Base-by-base conservation (phyloP, 2,113 vertebrate species). In the Salvelinus namaycush region DNA sequence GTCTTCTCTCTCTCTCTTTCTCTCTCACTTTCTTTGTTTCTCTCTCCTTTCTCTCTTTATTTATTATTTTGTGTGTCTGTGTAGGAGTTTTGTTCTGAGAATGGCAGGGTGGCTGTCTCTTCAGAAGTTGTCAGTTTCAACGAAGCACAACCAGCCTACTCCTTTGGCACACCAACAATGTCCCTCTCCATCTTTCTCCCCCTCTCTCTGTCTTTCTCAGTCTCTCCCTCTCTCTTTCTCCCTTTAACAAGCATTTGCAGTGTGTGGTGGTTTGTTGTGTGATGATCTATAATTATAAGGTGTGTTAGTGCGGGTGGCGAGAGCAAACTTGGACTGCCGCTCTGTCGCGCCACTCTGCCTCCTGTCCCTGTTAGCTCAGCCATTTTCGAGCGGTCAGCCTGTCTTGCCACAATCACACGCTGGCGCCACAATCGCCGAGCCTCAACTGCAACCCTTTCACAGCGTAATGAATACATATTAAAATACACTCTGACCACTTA, bases 381-480 rank as follows among this genome's bases (percentile, higher is more conserved):
- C 95, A 91, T 96, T 96, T 98, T 93, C 89, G 87, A 79, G 95
- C 90, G 96, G 97, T 96, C 95, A 95, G 94, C 86, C 93, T 2
- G 94, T 97, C 97, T 97, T 97, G 39, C 39, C 39, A 44, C 39
- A 44, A 44, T 44, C 39, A 44, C 39, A 44, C 39, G 39, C 39
- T 44, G 39, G 39, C 39, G 92, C 94, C 97, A 95, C 93, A 92
- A 93, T 93, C 84, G 88, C 83, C 82, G 76, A 89, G 95, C 86
- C 93, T 94, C 94, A 94, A 95, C 94, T 94, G 91, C 93, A 92
- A 90, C 82, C 82, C 90, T 96, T 94, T 95, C 87, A 93, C 94
- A 95, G 94, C 87, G 90, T 96, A 97, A 97, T 97, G 95, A 97
- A 95, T 94, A 94, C 86, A 86, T 96, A 92, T 94, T 81, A 95